Percentiles rank a stretch among this genome's conserved stretches.
These are phyloP conservation scores for Phalanger gymnotis DNA, from an alignment of 2,797 vertebrate genomes.

Conservation along the genomic window DNA sequence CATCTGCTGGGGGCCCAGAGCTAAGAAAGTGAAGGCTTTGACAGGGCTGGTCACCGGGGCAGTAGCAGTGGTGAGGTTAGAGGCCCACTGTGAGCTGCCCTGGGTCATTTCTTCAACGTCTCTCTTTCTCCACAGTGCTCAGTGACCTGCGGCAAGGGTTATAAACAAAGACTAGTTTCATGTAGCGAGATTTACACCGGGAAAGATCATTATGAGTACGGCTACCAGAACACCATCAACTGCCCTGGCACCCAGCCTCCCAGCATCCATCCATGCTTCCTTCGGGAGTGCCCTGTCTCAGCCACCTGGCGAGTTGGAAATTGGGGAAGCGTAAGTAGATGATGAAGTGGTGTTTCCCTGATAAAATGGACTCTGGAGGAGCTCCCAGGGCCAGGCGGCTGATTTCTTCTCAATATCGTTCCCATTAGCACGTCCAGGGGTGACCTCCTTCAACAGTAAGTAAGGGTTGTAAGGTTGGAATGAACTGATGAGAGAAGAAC, in stretches of 20 bases:
- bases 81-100: not conserved
- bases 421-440: not conserved
- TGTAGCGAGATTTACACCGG: constrained; percentile 96
- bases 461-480: not conserved
- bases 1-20: not conserved
- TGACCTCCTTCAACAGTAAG: too few relatives aligned
- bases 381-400: not conserved
- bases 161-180: constrained; percentile 94
- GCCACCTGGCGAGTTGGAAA: constrained; percentile 93
- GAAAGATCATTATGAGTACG: constrained; percentile 95
- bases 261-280: constrained; percentile 90
- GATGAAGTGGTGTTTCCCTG: not conserved
- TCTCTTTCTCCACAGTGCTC: constrained; percentile 89
- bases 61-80: not conserved
- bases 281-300: constrained; percentile 85
- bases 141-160: constrained; percentile 94
- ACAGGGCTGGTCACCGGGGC: not conserved
- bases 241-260: constrained; percentile 93
- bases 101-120: not conserved
- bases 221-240: constrained; percentile 91
- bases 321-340: constrained; percentile 93
- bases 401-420: accelerated
- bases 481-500: not conserved
- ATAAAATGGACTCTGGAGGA: not conserved
- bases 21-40: not conserved